phyloP scores from a whole-genome alignment of 2,888 invertebrate genomes.

The Sialis lutaria region DNA sequence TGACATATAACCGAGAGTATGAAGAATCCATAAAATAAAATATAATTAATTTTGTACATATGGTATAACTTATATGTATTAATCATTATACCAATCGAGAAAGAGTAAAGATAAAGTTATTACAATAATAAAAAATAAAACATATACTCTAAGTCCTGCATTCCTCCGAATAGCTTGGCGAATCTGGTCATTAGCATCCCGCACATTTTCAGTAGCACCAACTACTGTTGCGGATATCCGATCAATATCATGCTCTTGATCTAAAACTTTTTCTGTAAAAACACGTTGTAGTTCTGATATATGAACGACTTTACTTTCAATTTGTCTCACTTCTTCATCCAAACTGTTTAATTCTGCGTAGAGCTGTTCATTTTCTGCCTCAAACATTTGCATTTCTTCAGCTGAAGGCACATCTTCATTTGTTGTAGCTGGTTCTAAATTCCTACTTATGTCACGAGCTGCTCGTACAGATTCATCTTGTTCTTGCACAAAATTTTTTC shows the following conservation, averaged over 20 bases:
- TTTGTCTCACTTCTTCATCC: constrained; percentile 69
- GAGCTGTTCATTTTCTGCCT: constrained; percentile 76
- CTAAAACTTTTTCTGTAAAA: constrained; percentile 87
- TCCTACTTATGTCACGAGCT: constrained; percentile 4
- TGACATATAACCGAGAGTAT: too few species aligned
- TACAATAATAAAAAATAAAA: constrained; percentile 86
- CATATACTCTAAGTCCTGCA: constrained; percentile 86
- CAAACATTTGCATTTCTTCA: constrained; percentile 86
- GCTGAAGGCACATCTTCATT: constrained; percentile 50
- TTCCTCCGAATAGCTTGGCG: constrained; percentile 93
- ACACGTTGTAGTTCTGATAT: constrained; percentile 91
- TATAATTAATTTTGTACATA: too few species aligned
- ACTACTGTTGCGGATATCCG: constrained; percentile 76
- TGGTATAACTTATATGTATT: constrained; percentile 13
- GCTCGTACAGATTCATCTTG: constrained; percentile 6
- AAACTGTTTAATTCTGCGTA: constrained; percentile 75
- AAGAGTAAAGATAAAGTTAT: constrained; percentile 92
- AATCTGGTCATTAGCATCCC: constrained; percentile 93
- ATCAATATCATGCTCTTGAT: constrained; percentile 89
- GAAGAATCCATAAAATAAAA: too few species aligned
- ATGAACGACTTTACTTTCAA: constrained; percentile 84
- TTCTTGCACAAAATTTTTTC: constrained; percentile 8
- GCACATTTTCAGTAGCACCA: constrained; percentile 86
- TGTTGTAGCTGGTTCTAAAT: constrained; percentile 7
- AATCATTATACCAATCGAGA: constrained; percentile 97